Evolutionary conservation across 2,888 invertebrate genomes (phyloP), one percentile per base, ranked within the genome.

Genomic region (Melikaiella ostensackeni): DNA sequence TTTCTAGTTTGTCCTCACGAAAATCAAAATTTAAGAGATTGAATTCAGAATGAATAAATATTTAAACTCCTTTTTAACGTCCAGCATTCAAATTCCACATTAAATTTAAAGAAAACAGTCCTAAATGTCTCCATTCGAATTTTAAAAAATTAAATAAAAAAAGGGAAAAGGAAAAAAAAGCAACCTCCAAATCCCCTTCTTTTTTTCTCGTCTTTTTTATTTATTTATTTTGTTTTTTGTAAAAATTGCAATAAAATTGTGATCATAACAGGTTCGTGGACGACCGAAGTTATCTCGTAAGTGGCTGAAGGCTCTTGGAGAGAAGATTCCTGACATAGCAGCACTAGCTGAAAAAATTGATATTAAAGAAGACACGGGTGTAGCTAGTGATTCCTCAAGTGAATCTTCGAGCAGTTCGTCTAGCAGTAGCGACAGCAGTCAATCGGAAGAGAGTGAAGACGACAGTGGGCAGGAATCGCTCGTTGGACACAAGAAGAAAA

Each of bases 271-370:
- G 91, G 91, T 97, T 3, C 94, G 98, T 61, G 99, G 99, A 5
- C 93, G 99, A 42, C 99, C 99, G 6, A 99, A 99, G 92, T 93
- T 99, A 50, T 98, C 99, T 7, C 95, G 95, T 80, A 98, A 98
- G 90, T 99, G 98, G 98, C 93, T 97, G 77, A 94, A 94, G 89
- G 93, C 94, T 57, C 91, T 95, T 73, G 93, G 93, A 92, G 93
- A 94, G 83, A 95, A 96, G 88, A 96, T 97, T 83, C 95, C 96
- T 4, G 95, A 96, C 42, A 91, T 98, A 79, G 97, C 96, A 55
- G 93, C 94, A 84, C 90, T 97, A 74, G 97, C 98, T 5, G 97
- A 97, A 86, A 93, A 93, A 86, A 96, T 98, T 86, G 98, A 98
- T 92, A 93, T 98, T 77, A 96, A 94, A 86, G 94, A 96, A 89